phyloP scores from a whole-genome alignment of 2,113 vertebrate species.

The Maccullochella peelii region DNA sequence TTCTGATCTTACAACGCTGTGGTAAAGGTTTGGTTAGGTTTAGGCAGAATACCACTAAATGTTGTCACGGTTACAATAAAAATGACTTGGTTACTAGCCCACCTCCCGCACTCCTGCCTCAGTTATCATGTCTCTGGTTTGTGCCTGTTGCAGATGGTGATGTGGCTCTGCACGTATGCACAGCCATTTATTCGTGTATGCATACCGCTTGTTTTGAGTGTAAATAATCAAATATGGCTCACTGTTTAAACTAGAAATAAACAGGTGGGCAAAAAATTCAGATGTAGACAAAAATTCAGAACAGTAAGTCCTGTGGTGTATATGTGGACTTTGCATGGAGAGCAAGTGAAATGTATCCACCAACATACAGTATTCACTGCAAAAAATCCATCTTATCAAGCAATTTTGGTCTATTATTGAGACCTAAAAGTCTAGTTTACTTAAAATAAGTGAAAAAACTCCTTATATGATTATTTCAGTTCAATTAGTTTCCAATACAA shows the following conservation, averaged over 20 bases:
- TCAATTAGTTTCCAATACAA: not conserved
- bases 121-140: not conserved
- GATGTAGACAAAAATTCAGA: not conserved
- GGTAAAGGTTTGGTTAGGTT: not conserved
- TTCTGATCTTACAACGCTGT: not conserved
- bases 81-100: not conserved
- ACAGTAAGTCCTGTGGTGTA: not conserved
- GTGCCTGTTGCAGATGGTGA: constrained; percentile 1
- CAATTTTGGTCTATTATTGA: not conserved
- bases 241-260: not conserved
- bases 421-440: not conserved
- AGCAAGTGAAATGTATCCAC: not conserved
- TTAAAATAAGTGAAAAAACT: not conserved
- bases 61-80: not conserved
- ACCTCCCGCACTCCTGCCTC: not conserved
- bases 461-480: not conserved
- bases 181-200: constrained; percentile 1
- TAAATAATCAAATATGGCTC: constrained; percentile 30
- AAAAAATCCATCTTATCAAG: not conserved
- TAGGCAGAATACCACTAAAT: not conserved
- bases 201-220: not conserved
- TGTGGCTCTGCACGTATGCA: not conserved
- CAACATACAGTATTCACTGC: not conserved
- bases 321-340: not conserved
- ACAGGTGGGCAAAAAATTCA: not conserved